Evolutionary conservation across 2,888 invertebrate genomes (phyloP), one percentile per base, ranked within the genome.

Genomic region (Calameuta filiformis): DNA sequence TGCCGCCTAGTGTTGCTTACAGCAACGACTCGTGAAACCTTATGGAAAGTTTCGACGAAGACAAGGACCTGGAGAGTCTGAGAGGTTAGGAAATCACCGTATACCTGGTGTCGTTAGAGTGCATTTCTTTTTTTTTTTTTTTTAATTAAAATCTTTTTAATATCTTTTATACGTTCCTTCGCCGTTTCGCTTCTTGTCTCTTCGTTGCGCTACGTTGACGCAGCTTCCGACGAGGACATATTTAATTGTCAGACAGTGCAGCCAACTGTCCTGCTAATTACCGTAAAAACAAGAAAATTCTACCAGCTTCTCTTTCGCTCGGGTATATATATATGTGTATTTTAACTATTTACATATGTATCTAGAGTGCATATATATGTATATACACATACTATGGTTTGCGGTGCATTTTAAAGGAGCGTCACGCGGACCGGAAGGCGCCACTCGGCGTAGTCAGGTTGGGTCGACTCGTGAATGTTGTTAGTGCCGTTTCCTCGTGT

Each of bases 31-130:
- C 23, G 9, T 23, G 56, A 56, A 56, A 9, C 56, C 9, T 6
- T 6, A 23, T 9, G 56, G 56, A 56, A 56, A 75, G 12, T 75
- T 77, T 79, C 80, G 79, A 81, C 77, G 74, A 79, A 83, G 81
- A 86, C 85, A 83, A 83, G 81, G 85, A 86, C 85, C 83, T 79
- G 81, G 76, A 74, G 0, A 56, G 56, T 56, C 23, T 56, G 9
- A 23, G 15, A 40, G 23, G 56, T 56, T 56, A 56, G 56, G 2
- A 56, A 9, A 15, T 2, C 9, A 1, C 6, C 9, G 1, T 23
- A 9, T 23, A 56, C 23, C 23, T 2, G 56, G 56, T 15, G 15
- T 6, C 40, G 15, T 40, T 23, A 0, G 23, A 9, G 0, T 56
- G 23, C 0, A 56, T 4, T 33, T 23, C 23, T 40, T 23, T 23